Percentiles rank a stretch among this genome's conserved stretches.
Evolutionary conservation across 2,113 vertebrate genomes (phyloP).

Genomic region (Excalfactoria chinensis): DNA sequence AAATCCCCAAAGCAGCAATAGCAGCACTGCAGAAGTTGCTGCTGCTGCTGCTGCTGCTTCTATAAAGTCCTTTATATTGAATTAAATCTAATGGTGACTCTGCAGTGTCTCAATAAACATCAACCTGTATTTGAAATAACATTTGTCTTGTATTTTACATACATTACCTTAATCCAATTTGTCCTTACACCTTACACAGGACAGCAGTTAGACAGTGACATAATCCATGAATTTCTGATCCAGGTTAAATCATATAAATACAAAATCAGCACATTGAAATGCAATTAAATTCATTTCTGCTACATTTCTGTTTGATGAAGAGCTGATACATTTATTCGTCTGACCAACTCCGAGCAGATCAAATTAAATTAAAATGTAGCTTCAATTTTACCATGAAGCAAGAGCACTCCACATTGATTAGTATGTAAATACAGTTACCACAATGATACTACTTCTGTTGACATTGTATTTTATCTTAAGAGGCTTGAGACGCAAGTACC

Average conservation of each 20-base stretch:
- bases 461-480: neutral
- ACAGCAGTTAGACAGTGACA: neutral
- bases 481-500: neutral
- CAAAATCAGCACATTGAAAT: neutral
- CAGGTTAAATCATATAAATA: neutral
- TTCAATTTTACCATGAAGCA: neutral
- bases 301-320: neutral
- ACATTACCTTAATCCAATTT: neutral
- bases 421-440: neutral
- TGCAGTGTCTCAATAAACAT: constrained; percentile 31
- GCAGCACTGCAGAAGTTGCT: neutral
- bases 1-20: constrained; percentile 20
- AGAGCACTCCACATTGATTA: neutral
- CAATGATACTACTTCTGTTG: neutral
- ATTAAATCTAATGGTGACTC: constrained; percentile 24
- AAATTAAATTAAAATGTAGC: neutral
- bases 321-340: neutral
- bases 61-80: neutral
- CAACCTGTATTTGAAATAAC: constrained; percentile 40
- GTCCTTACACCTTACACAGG: neutral
- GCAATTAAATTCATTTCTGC: neutral
- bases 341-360: neutral
- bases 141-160: constrained; percentile 36
- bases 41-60: neutral
- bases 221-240: neutral